These are phyloP conservation scores for Pseudotriccus pelzelni DNA, from an alignment of 2,797 vertebrate species.

Conservation along the genomic window DNA sequence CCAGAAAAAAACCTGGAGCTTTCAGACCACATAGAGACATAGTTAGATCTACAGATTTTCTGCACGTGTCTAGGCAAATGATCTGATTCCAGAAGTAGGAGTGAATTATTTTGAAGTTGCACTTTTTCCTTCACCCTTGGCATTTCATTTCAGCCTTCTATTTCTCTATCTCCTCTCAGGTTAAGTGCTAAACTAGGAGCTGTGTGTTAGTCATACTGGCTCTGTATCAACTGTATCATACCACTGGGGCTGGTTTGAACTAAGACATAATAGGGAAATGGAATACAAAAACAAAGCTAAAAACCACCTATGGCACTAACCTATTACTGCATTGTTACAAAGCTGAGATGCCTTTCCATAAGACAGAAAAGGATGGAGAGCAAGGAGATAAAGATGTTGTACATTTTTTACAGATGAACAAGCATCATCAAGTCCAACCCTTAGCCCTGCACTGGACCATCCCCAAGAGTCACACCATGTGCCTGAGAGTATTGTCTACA, in stretches of 20 bases:
- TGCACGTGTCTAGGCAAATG: constrained; percentile 43
- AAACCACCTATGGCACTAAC: neutral
- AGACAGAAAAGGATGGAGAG: neutral
- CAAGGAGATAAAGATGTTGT: neutral
- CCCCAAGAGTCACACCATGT: neutral
- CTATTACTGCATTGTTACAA: neutral
- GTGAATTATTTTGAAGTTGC: constrained; percentile 37
- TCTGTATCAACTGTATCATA: neutral
- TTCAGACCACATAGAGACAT: constrained; percentile 8
- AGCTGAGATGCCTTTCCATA: neutral
- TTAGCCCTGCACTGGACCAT: neutral
- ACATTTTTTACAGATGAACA: neutral
- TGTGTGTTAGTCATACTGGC: neutral
- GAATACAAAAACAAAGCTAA: neutral
- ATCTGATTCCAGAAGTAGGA: neutral
- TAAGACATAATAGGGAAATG: neutral
- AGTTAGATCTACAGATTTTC: constrained; percentile 61
- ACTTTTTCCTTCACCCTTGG: constrained; percentile 50
- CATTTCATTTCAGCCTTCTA: constrained; percentile 16
- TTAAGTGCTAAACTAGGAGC: neutral
- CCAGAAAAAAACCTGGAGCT: neutral
- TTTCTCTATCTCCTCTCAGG: neutral
- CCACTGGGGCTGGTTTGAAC: neutral
- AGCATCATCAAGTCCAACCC: neutral
- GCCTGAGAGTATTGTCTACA: neutral